phyloP scores from a whole-genome alignment of 2,113 vertebrate genomes.

The Percina caprodes region DNA sequence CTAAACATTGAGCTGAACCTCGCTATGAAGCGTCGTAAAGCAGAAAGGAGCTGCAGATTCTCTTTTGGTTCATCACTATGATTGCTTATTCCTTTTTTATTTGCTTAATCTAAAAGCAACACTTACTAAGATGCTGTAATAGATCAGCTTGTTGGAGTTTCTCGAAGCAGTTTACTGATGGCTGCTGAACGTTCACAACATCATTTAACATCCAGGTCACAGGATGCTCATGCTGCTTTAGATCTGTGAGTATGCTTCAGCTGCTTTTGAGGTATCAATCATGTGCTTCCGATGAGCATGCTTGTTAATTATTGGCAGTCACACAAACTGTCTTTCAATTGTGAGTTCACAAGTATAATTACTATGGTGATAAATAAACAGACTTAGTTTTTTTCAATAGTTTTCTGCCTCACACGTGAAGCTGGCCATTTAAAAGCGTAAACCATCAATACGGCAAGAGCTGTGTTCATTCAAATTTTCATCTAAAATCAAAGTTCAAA shows the following conservation, averaged over 20 bases:
- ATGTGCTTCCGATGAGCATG: slow-evolving; percentile 3
- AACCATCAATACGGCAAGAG: neutral
- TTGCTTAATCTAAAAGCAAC: neutral
- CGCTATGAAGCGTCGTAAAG: neutral
- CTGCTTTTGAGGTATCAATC: slow-evolving; percentile 34
- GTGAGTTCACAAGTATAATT: slow-evolving; percentile 26
- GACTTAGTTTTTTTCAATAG: neutral
- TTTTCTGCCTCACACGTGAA: neutral
- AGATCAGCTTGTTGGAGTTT: slow-evolving; percentile 7
- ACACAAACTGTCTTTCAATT: slow-evolving; percentile 30
- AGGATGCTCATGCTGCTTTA: slow-evolving; percentile 19
- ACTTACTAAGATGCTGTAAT: neutral
- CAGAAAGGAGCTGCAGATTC: neutral
- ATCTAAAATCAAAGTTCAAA: neutral
- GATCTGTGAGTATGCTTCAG: slow-evolving; percentile 31
- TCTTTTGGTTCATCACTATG: neutral
- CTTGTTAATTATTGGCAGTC: slow-evolving; percentile 24
- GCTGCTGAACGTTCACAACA: neutral
- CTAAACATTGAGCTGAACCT: slow-evolving; percentile 7
- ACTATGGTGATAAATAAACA: slow-evolving; percentile 2
- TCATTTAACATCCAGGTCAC: slow-evolving; percentile 31
- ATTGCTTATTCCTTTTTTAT: neutral
- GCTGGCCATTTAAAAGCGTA: neutral
- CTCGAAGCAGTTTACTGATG: neutral
- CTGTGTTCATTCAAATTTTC: neutral